These are phyloP conservation scores for Ceratosolen solmsi DNA, from an alignment of 1,140 invertebrate species.

Conservation along the genomic window DNA sequence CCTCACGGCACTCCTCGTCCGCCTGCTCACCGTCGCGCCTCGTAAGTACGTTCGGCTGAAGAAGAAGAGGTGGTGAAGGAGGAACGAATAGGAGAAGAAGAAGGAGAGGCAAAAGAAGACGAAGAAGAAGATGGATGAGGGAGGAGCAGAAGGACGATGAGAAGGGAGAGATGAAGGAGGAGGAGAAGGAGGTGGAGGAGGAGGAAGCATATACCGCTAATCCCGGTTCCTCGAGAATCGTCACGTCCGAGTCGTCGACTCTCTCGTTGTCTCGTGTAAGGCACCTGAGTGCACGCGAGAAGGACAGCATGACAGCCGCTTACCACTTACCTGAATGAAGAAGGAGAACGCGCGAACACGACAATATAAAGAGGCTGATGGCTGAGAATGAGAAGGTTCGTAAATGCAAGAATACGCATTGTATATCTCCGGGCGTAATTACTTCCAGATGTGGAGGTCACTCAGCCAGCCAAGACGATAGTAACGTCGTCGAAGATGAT, in stretches of 20 bases:
- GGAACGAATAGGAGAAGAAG: constrained; percentile 29
- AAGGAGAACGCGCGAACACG: constrained; percentile 10
- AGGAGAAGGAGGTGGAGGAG: background rate
- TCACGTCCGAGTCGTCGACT: constrained; percentile 57
- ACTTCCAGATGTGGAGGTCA: constrained; percentile 46
- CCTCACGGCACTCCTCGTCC: background rate
- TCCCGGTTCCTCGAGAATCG: constrained; percentile 53
- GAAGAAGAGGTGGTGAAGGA: constrained; percentile 23
- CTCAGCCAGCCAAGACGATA: no score
- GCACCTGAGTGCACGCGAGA: constrained; percentile 47
- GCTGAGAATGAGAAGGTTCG: constrained; percentile 20
- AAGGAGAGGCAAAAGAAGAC: constrained; percentile 23
- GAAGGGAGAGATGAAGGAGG: no score
- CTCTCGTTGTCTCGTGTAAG: constrained; percentile 23
- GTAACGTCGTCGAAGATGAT: background rate
- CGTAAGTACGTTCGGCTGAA: background rate
- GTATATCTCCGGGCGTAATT: constrained; percentile 20
- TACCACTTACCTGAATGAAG: background rate
- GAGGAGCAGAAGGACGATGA: no score
- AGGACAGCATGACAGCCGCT: background rate
- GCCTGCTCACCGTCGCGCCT: background rate
- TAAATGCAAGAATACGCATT: constrained; percentile 25
- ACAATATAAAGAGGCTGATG: constrained; percentile 34
- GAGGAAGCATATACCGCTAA: constrained; percentile 54
- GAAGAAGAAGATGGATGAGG: background rate